Evolutionary conservation across 64 coral and sea anemone species (phyloP).

Genomic region (Porites australiensis): DNA sequence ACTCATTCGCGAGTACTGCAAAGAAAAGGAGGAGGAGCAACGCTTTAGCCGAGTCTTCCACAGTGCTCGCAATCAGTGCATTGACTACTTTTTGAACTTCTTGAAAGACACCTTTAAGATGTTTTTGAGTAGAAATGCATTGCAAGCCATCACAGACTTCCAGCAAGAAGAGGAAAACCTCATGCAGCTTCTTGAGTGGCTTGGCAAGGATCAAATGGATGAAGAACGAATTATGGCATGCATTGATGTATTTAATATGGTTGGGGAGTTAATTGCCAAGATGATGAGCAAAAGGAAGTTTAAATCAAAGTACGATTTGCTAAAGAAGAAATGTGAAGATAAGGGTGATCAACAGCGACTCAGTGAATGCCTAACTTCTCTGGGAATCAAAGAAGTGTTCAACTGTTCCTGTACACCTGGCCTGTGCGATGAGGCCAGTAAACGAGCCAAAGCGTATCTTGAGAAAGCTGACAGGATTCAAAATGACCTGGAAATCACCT

Average conservation of each 20-base stretch:
- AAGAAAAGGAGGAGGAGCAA: neutral
- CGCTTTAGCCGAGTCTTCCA: neutral
- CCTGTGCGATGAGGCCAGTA: neutral
- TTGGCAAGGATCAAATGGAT: neutral
- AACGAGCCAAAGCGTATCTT: conserved; percentile 29
- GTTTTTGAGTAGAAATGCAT: conserved; percentile 47
- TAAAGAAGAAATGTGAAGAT: conserved; percentile 10
- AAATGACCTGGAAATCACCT: neutral
- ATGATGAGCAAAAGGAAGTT: conserved; percentile 43
- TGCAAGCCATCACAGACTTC: conserved; percentile 42
- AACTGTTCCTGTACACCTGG: neutral
- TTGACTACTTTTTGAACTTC: conserved; percentile 21
- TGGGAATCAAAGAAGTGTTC: conserved; percentile 57
- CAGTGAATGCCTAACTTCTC: conserved; percentile 42
- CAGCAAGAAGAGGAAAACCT: conserved; percentile 28
- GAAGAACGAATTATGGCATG: neutral
- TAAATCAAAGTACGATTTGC: neutral
- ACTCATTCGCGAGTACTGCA: conserved; percentile 13
- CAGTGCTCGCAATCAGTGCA: neutral
- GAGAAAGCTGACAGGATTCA: conserved; percentile 27
- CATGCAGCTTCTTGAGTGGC: conserved; percentile 36
- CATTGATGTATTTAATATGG: conserved; percentile 61
- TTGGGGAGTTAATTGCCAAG: conserved; percentile 54
- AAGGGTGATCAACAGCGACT: conserved; percentile 17
- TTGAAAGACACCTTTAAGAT: neutral